phyloP scores from a whole-genome alignment of 2,113 vertebrate genomes.

The Pseudopipra pipra region DNA sequence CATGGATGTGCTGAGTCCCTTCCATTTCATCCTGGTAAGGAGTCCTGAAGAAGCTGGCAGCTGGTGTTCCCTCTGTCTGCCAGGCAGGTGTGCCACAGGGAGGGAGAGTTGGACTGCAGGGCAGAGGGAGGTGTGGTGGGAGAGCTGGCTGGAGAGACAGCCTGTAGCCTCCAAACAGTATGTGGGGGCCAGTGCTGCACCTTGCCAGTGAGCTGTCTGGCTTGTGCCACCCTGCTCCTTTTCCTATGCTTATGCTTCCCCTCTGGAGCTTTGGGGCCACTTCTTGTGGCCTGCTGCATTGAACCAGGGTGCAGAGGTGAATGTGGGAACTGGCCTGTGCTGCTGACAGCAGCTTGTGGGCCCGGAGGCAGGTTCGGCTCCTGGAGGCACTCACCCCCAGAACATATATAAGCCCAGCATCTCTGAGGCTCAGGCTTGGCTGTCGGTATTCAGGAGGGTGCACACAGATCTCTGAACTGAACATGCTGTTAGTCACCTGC shows the following conservation, averaged over 20 bases:
- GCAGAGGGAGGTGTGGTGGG: accelerated
- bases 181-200: not conserved
- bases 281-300: not conserved
- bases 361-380: not conserved
- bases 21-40: conserved; percentile 92
- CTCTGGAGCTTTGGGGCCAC: not conserved
- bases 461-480: not conserved
- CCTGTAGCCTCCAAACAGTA: not conserved
- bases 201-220: not conserved
- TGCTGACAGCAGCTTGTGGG: not conserved
- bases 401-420: accelerated
- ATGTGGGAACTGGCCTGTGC: not conserved
- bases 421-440: not conserved
- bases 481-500: not conserved
- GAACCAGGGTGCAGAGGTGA: not conserved
- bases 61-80: not conserved
- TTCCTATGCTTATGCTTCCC: not conserved
- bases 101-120: not conserved
- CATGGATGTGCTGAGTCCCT: conserved; percentile 91
- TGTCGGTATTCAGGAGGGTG: not conserved
- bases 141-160: not conserved
- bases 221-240: not conserved
- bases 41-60: not conserved
- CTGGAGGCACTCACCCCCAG: not conserved
- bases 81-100: not conserved